These are phyloP conservation scores for Rostratula benghalensis DNA, from an alignment of 2,113 vertebrate genomes.

Conservation along the genomic window DNA sequence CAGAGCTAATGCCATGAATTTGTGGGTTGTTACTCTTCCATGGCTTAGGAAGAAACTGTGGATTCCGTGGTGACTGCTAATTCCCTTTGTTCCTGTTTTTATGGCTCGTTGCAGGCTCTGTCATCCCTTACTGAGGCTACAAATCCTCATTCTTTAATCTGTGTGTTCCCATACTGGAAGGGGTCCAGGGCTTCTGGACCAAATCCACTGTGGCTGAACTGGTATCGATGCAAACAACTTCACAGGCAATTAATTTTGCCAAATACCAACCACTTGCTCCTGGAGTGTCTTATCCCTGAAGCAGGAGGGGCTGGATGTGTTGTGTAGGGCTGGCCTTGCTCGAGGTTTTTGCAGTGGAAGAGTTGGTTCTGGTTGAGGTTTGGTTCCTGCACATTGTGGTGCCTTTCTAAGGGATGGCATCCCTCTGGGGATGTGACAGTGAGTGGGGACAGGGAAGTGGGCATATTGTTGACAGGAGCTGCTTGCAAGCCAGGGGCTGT, in stretches of 20 bases:
- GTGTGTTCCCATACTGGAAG: rapidly evolving
- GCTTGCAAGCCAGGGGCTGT: neutral
- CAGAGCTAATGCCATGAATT: neutral
- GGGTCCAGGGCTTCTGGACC: neutral
- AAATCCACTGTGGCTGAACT: rapidly evolving
- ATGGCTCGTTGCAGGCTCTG: neutral
- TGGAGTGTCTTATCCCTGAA: neutral
- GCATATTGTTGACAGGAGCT: neutral
- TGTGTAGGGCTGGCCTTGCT: neutral
- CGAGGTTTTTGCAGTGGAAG: neutral
- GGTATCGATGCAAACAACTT: too few relatives aligned
- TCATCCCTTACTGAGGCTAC: neutral
- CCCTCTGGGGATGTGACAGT: neutral
- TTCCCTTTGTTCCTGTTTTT: neutral
- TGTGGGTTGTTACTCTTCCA: neutral
- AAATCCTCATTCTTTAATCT: neutral
- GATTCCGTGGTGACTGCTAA: neutral
- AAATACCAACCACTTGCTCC: rapidly evolving
- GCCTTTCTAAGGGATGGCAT: neutral
- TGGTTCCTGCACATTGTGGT: neutral
- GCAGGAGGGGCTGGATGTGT: rapidly evolving
- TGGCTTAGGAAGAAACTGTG: neutral
- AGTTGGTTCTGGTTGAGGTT: neutral
- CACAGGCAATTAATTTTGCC: neutral
- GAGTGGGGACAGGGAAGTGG: neutral